These are phyloP conservation scores for Noctuana brunneofusca DNA, from an alignment of 2,888 invertebrate species.

Conservation along the genomic window DNA sequence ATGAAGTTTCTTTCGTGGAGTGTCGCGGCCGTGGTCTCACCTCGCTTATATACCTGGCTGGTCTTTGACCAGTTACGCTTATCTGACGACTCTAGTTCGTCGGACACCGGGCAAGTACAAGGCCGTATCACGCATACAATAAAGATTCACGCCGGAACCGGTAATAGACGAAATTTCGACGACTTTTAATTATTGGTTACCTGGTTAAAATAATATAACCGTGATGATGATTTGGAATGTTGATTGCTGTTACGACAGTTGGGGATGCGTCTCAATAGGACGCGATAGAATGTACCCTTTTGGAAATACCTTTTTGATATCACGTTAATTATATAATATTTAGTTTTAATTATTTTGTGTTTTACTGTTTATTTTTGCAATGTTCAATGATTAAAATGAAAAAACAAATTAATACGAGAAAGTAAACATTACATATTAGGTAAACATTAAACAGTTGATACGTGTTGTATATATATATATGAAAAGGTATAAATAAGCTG, in stretches of 20 bases:
- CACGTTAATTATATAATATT: no score
- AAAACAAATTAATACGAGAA: no score
- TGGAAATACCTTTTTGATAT: no score
- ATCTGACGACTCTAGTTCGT: slow-evolving; percentile 43
- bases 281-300: no score
- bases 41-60: slow-evolving; percentile 62
- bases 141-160: slow-evolving; percentile 36
- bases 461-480: no score
- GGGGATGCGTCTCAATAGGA: no score
- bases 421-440: no score
- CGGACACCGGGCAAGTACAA: slow-evolving; percentile 52
- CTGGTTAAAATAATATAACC: neutral
- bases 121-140: slow-evolving; percentile 51
- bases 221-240: slow-evolving; percentile 18
- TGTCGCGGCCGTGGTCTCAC: slow-evolving; percentile 55
- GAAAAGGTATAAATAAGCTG: no score
- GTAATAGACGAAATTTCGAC: slow-evolving; percentile 41
- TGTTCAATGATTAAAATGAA: no score
- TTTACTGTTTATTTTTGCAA: no score
- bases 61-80: slow-evolving; percentile 1
- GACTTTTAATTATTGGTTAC: slow-evolving; percentile 23
- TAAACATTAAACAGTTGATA: no score
- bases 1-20: slow-evolving; percentile 50
- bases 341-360: no score
- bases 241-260: slow-evolving; percentile 7